phyloP scores from a whole-genome alignment of 1,140 invertebrate species.

The Dryas iulia region DNA sequence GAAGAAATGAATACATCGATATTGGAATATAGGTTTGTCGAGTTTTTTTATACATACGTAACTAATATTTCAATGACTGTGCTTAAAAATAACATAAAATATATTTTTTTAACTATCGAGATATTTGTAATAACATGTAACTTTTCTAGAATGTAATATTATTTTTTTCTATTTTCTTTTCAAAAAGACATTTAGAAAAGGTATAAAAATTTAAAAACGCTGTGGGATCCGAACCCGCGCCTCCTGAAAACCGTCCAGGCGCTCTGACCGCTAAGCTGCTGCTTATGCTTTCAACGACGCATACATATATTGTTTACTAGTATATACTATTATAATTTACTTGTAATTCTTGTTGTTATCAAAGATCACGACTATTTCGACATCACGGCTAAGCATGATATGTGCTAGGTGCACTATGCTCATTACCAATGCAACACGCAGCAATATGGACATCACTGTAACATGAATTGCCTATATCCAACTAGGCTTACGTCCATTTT shows the following conservation, averaged over 20 bases:
- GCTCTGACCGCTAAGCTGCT: too few species aligned
- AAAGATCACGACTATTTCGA: too few species aligned
- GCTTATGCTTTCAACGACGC: too few species aligned
- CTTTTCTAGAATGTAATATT: too few species aligned
- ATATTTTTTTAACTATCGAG: too few species aligned
- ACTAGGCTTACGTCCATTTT: not conserved
- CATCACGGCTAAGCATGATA: not conserved
- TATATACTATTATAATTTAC: too few species aligned
- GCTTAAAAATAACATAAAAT: not conserved
- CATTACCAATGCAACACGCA: not conserved
- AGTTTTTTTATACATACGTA: not conserved
- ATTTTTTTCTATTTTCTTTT: too few species aligned
- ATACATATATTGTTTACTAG: too few species aligned
- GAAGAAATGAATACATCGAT: conserved; percentile 18
- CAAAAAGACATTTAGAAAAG: too few species aligned
- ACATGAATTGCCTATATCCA: not conserved
- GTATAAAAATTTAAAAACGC: too few species aligned
- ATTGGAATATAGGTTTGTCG: conserved; percentile 11
- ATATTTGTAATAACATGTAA: not conserved
- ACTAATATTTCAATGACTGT: not conserved
- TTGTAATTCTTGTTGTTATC: not conserved
- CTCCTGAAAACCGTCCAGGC: too few species aligned
- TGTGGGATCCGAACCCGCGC: too few species aligned
- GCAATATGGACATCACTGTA: not conserved
- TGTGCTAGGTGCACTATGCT: not conserved